These are phyloP conservation scores for Heliconius hortense DNA, from an alignment of 2,888 invertebrate genomes.

Conservation along the genomic window DNA sequence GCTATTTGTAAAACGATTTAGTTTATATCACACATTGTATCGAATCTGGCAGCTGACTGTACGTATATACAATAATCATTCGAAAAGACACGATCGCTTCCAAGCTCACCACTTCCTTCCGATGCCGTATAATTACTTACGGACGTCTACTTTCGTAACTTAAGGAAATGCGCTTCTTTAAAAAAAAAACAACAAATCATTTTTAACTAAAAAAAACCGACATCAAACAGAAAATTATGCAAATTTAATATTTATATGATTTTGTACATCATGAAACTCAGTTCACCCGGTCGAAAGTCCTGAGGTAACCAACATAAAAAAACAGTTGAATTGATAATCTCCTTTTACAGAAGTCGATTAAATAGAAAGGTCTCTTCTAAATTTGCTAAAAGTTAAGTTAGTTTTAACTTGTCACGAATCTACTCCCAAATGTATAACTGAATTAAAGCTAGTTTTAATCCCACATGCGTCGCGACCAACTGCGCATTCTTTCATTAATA, in stretches of 20 bases:
- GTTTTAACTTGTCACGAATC: constrained; percentile 45
- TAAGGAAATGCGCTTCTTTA: constrained; percentile 30
- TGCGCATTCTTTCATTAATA: constrained; percentile 71
- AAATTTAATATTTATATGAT: too few relatives aligned
- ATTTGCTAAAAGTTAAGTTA: constrained; percentile 45
- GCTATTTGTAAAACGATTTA: constrained; percentile 11
- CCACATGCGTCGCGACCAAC: constrained; percentile 70
- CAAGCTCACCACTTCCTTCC: constrained; percentile 76
- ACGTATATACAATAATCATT: constrained; percentile 62
- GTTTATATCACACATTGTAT: constrained; percentile 14
- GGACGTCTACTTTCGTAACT: constrained; percentile 37
- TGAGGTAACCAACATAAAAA: too few relatives aligned
- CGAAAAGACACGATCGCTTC: constrained; percentile 66
- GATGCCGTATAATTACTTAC: constrained; percentile 69
- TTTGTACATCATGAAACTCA: too few relatives aligned
- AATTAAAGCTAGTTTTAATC: constrained; percentile 66
- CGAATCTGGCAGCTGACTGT: constrained; percentile 8
- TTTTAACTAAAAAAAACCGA: too few relatives aligned
- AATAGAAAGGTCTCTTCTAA: constrained; percentile 8
- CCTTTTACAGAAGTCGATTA: neutral
- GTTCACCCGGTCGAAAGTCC: too few relatives aligned
- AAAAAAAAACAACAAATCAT: constrained; percentile 18
- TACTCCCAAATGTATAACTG: constrained; percentile 57
- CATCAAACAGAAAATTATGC: too few relatives aligned
- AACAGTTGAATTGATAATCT: too few relatives aligned